A percentile compares a stretch with the other conserved stretches of the same genome.
These are phyloP conservation scores for Chascanopsetta lugubris DNA, from an alignment of 2,113 vertebrate genomes.

Conservation along the genomic window DNA sequence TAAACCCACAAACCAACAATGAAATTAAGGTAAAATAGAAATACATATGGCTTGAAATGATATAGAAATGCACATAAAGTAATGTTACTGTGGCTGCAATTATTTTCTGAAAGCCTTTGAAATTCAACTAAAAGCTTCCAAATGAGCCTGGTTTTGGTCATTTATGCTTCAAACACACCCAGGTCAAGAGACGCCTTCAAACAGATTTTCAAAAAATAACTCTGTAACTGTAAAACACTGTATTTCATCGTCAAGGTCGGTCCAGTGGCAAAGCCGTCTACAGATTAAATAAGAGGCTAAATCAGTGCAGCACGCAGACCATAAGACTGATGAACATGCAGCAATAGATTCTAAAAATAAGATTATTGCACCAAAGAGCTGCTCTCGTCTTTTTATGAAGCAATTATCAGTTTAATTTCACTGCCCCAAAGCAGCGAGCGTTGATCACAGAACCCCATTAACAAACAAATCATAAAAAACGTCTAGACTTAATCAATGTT, in stretches of 20 bases:
- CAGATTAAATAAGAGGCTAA: background rate
- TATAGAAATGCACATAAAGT: too few species aligned
- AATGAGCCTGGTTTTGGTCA: background rate
- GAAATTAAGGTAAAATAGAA: too few species aligned
- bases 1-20: too few species aligned
- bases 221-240: background rate
- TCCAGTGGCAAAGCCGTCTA: background rate
- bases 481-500: background rate
- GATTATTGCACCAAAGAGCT: background rate
- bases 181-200: background rate
- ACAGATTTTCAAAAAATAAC: background rate
- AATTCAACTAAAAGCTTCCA: background rate
- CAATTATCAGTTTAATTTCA: background rate
- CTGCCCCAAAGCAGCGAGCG: background rate
- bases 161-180: background rate
- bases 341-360: background rate
- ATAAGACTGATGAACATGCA: background rate
- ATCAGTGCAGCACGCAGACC: background rate
- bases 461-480: background rate
- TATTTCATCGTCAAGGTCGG: background rate
- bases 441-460: background rate
- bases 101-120: too few species aligned
- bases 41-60: too few species aligned
- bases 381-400: background rate
- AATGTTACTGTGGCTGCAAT: too few species aligned